Evolutionary conservation across 2,113 vertebrate species (phyloP).

Genomic region (Paradoxurus hermaphroditus): DNA sequence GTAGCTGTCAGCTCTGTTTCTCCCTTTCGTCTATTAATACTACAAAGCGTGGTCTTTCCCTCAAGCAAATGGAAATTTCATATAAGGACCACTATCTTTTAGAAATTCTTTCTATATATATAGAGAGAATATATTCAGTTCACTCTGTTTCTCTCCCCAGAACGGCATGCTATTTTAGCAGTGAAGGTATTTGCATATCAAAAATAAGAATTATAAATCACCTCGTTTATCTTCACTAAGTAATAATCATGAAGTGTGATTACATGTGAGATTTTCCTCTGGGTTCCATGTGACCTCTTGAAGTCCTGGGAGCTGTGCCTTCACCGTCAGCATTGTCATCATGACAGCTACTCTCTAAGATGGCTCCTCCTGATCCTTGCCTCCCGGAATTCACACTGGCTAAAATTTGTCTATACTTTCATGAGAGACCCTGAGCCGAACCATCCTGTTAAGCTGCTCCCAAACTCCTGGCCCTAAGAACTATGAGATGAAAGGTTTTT

Average conservation of each 20-base stretch:
- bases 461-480: neutral
- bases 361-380: neutral
- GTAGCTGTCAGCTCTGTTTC: neutral
- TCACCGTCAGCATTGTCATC: neutral
- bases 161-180: neutral
- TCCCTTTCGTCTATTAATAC: neutral
- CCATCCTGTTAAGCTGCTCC: neutral
- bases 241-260: neutral
- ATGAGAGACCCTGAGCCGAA: neutral
- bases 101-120: neutral
- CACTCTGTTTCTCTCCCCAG: neutral
- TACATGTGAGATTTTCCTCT: neutral
- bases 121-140: too few relatives aligned
- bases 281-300: neutral
- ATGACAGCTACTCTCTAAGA: neutral
- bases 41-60: neutral
- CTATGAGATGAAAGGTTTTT: neutral
- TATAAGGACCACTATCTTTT: neutral
- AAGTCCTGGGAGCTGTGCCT: neutral
- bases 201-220: constrained; percentile 1
- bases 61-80: neutral
- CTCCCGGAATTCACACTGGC: neutral
- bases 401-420: neutral
- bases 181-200: neutral
- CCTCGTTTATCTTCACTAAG: neutral